phyloP scores from a whole-genome alignment of 2,797 vertebrate genomes.

The Chromobotia macracanthus region DNA sequence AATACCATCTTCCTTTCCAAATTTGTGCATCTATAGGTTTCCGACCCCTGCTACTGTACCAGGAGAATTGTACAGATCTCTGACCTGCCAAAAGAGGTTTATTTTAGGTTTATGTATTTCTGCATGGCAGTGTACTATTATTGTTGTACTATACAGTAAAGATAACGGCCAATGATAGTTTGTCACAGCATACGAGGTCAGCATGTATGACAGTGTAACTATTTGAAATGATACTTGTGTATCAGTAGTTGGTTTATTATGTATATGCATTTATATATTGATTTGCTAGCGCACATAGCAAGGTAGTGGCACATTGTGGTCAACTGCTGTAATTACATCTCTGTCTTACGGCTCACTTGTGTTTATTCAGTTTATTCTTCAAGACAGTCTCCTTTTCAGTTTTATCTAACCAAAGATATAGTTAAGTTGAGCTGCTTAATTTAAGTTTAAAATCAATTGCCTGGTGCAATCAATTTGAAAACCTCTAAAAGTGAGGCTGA shows the following conservation, averaged over 20 bases:
- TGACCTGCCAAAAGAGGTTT: not conserved
- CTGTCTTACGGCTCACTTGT: constrained; percentile 50
- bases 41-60: not conserved
- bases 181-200: constrained; percentile 28
- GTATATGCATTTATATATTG: constrained; percentile 36
- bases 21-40: not conserved
- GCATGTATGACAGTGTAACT: constrained; percentile 35
- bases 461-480: constrained; percentile 73
- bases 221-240: constrained; percentile 55
- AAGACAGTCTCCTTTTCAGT: constrained; percentile 37
- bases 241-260: constrained; percentile 47
- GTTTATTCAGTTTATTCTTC: constrained; percentile 37
- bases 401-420: constrained; percentile 75
- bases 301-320: constrained; percentile 73
- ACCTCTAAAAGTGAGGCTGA: constrained; percentile 59
- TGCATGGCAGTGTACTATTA: not conserved
- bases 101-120: not conserved
- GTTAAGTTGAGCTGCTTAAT: constrained; percentile 59
- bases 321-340: constrained; percentile 59
- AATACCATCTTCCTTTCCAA: not conserved
- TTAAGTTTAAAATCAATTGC: constrained; percentile 65
- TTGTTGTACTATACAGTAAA: constrained; percentile 1
- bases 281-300: constrained; percentile 64
- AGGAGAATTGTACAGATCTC: not conserved
- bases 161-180: constrained; percentile 34